Evolutionary conservation across 1,140 invertebrate species (phyloP).

Genomic region (Cardiocondyla obscurior): DNA sequence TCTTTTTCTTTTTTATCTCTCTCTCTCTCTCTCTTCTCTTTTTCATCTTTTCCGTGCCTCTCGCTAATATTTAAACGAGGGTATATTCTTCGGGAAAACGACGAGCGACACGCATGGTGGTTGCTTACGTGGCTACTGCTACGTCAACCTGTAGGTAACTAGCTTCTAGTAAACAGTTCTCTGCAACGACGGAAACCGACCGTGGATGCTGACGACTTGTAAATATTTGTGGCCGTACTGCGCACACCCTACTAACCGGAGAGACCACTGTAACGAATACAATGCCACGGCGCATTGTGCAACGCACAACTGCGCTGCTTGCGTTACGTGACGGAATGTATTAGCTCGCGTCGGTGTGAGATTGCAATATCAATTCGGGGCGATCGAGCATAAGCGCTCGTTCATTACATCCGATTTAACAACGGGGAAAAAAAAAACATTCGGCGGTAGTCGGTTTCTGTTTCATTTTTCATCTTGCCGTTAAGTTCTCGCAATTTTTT

Average conservation of each 20-base stretch:
- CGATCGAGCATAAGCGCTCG: not conserved
- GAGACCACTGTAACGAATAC: not conserved
- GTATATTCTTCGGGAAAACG: not conserved
- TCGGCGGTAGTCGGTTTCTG: not conserved
- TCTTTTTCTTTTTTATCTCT: not conserved
- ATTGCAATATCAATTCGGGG: slow-evolving; percentile 4
- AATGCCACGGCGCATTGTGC: slow-evolving; percentile 5
- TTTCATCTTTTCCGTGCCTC: not conserved
- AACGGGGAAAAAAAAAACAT: not conserved
- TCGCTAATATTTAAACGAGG: slow-evolving; percentile 1
- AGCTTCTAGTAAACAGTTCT: slow-evolving; percentile 12
- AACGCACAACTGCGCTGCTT: not conserved
- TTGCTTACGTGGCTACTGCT: not conserved
- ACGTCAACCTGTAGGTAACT: slow-evolving; percentile 8
- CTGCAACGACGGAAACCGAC: slow-evolving; percentile 1
- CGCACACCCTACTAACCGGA: not conserved
- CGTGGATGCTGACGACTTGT: slow-evolving; percentile 44
- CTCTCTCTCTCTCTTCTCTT: not conserved
- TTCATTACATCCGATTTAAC: slow-evolving; percentile 3
- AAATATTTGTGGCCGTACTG: slow-evolving; percentile 36
- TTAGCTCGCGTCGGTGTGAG: not conserved
- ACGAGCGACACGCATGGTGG: not conserved
- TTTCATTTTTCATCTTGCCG: not conserved
- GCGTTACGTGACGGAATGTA: not conserved
- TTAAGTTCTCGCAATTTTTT: slow-evolving; percentile 1